These are phyloP conservation scores for Chelonus formosanus DNA, from an alignment of 2,888 invertebrate species.

Conservation along the genomic window DNA sequence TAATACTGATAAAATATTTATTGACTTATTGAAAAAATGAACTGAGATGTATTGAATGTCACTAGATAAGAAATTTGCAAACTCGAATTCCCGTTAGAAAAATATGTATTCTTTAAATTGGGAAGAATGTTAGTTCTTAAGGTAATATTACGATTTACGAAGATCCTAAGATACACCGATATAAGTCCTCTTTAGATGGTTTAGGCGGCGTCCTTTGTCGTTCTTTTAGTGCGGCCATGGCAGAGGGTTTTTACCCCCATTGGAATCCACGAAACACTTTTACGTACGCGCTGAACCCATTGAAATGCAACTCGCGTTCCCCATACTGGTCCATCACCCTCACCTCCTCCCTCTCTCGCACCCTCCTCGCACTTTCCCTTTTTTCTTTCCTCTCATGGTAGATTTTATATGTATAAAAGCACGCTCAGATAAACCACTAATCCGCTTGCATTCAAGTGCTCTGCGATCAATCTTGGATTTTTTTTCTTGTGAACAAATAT, in stretches of 20 bases:
- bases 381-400: slow-evolving; percentile 28
- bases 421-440: slow-evolving; percentile 50
- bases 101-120: no score
- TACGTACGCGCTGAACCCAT: slow-evolving; percentile 54
- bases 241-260: slow-evolving; percentile 56
- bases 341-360: slow-evolving; percentile 30
- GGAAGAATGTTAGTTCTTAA: no score
- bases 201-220: slow-evolving; percentile 54
- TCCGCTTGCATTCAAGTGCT: slow-evolving; percentile 43
- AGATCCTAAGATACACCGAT: no score
- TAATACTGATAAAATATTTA: no score
- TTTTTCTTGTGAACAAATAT: slow-evolving; percentile 21
- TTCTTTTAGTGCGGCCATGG: slow-evolving; percentile 51
- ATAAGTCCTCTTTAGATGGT: slow-evolving; percentile 8
- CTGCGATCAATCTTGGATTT: slow-evolving; percentile 42
- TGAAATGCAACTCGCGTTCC: slow-evolving; percentile 60
- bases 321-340: slow-evolving; percentile 51
- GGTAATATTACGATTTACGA: no score
- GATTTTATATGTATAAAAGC: slow-evolving; percentile 15
- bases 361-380: slow-evolving; percentile 35
- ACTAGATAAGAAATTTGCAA: no score
- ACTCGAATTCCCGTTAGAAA: no score
- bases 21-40: no score
- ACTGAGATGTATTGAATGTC: no score
- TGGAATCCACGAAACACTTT: slow-evolving; percentile 61